These are phyloP conservation scores for Cladopsammia gracilis DNA, from an alignment of 64 coral and sea anemone species.

Conservation along the genomic window DNA sequence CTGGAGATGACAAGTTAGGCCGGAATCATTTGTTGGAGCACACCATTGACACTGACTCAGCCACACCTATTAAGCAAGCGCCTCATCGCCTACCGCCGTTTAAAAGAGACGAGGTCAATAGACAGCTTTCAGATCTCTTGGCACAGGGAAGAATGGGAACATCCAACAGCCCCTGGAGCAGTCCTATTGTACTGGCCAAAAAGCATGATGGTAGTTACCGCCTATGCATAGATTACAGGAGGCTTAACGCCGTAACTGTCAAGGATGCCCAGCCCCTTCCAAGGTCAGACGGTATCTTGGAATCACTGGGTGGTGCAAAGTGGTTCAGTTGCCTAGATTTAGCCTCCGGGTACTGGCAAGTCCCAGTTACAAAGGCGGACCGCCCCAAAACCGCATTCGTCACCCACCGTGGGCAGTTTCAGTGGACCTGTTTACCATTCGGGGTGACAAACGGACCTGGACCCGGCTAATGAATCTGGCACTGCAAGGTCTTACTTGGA, in stretches of 20 bases:
- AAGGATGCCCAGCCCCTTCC: slow-evolving; percentile 71
- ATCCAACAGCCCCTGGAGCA: slow-evolving; percentile 61
- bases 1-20: slow-evolving; percentile 23
- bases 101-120: slow-evolving; percentile 33
- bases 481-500: slow-evolving; percentile 43
- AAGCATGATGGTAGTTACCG: slow-evolving; percentile 39
- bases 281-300: slow-evolving; percentile 37
- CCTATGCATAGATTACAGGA: slow-evolving; percentile 33
- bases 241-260: slow-evolving; percentile 35
- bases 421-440: slow-evolving; percentile 60
- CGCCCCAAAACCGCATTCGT: slow-evolving; percentile 50
- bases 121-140: slow-evolving; percentile 46
- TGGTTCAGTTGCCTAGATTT: slow-evolving; percentile 38
- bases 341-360: slow-evolving; percentile 40
- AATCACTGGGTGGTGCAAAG: slow-evolving; percentile 23
- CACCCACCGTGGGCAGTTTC: slow-evolving; percentile 55
- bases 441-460: slow-evolving; percentile 55
- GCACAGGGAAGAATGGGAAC: slow-evolving; percentile 25
- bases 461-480: slow-evolving; percentile 57
- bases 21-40: slow-evolving; percentile 34
- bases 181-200: slow-evolving; percentile 45
- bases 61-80: slow-evolving; percentile 11
- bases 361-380: slow-evolving; percentile 18
- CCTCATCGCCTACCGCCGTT: slow-evolving; percentile 4
- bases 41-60: slow-evolving; percentile 7